Base-by-base conservation (phyloP, 1,140 invertebrate genomes). In the Planococcus citri region DNA sequence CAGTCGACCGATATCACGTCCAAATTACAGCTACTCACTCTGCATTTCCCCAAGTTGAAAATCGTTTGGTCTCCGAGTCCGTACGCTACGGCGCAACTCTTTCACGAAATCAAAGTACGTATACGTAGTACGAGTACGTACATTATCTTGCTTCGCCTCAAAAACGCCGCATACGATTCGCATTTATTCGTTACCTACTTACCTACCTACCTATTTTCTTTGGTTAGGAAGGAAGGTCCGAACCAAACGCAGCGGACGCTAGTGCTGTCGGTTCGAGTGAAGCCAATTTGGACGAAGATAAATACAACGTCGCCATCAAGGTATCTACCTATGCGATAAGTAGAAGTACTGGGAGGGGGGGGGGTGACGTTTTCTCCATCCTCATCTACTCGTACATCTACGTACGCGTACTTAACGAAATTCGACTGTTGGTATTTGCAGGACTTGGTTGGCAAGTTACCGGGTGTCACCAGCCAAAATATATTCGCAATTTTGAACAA, bases 31-130 rank as follows among this genome's bases (percentile, higher is more conserved):
- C 80, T 98, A n/a, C 80, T 98, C 0, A 97, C 95, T 0, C 80
- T 98, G 72, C 93, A 97, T 79, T 98, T 98, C 80, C 94, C 95
- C 6, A 87, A 88, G 74, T 81, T 98, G 27, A 86, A 92, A 73
- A 80, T 98, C 8, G 87, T 98, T 14, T 98, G 96, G 96, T 97
- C 94, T 33, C 92, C 92, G 3, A 94, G 88, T 78, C 93, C 95
- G 0, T 91, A 94, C 79, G 94, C 94, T 21, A 94, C 94, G 20
- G 92, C 95, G 0, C 94, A 98, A 81, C 80, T 98, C 29, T 97
- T 98, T 80, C 91, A 96, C 77, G 90, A 93, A 79, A 78, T 92
- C 9, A 92, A 90, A 80, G 83, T 85, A 75, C 74, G 70, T 37
- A 17, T 17, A 60, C 22, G 1, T 0, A n/a, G n/a, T n/a, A n/a